Evolutionary conservation across 2,797 vertebrate species (phyloP).

Genomic region (Cuniculus paca): DNA sequence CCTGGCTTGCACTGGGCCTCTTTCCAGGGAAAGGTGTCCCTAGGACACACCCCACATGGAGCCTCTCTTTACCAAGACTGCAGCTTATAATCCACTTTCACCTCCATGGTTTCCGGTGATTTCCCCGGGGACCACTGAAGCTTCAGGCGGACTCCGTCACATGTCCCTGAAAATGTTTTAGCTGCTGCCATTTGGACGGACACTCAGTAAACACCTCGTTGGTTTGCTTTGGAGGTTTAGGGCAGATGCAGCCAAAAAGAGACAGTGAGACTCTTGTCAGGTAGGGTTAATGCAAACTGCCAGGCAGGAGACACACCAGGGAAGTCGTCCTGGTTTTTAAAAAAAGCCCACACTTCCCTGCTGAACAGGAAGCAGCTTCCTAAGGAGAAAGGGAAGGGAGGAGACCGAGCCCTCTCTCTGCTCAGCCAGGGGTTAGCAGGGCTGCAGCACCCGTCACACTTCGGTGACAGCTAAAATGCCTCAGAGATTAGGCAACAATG

Average conservation of each 20-base stretch:
- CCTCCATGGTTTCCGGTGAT: neutral
- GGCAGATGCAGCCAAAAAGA: neutral
- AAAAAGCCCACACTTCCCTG: slow-evolving; percentile 17
- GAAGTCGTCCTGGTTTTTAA: neutral
- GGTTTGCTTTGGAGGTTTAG: slow-evolving; percentile 11
- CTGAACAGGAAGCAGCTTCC: slow-evolving; percentile 26
- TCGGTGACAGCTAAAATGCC: slow-evolving; percentile 49
- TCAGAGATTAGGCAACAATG: slow-evolving; percentile 66
- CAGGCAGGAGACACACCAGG: neutral
- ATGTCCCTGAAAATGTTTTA: neutral
- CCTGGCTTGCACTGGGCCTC: neutral
- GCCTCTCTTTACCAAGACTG: no score
- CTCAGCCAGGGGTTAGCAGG: neutral
- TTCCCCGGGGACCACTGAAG: neutral
- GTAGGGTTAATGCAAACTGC: neutral
- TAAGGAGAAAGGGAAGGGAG: neutral
- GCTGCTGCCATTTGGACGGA: neutral
- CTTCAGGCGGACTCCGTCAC: neutral
- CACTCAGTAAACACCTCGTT: neutral
- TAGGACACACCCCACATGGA: neutral
- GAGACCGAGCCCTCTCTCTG: neutral
- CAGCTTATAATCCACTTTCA: neutral
- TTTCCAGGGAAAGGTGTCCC: neutral
- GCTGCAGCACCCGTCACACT: neutral
- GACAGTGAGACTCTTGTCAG: neutral